phyloP scores from a whole-genome alignment of 2,888 invertebrate genomes.

The Thereva nobilitata region DNA sequence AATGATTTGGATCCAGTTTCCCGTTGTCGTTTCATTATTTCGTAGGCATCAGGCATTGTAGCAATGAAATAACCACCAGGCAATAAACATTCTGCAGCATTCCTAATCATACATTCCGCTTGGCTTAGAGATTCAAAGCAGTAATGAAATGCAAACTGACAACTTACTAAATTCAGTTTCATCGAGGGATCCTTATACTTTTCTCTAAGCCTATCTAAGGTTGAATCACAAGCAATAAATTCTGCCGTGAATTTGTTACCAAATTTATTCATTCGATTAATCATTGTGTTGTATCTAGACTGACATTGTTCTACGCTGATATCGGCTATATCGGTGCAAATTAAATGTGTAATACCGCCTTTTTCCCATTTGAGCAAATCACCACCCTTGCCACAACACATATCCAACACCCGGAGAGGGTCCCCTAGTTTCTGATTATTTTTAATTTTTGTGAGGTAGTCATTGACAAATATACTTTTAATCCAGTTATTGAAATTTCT shows the following conservation, averaged over 20 bases:
- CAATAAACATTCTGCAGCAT: slow-evolving; percentile 86
- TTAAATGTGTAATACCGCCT: slow-evolving; percentile 75
- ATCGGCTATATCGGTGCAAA: slow-evolving; percentile 92
- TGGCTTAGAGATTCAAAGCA: slow-evolving; percentile 87
- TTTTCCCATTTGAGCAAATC: slow-evolving; percentile 97
- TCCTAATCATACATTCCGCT: slow-evolving; percentile 89
- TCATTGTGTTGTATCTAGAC: slow-evolving; percentile 77
- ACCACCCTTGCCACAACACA: slow-evolving; percentile 99
- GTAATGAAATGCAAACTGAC: slow-evolving; percentile 99
- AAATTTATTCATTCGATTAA: slow-evolving; percentile 50
- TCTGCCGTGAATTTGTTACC: slow-evolving; percentile 76
- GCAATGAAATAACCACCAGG: slow-evolving; percentile 96
- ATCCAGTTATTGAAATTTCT: slow-evolving; percentile 99
- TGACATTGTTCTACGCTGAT: slow-evolving; percentile 91
- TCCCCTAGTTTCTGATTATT: slow-evolving; percentile 68
- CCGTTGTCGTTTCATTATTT: slow-evolving; percentile 78
- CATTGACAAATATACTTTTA: slow-evolving; percentile 92
- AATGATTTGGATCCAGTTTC: slow-evolving; percentile 64
- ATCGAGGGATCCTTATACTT: slow-evolving; percentile 78
- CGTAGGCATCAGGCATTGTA: slow-evolving; percentile 92
- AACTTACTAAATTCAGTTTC: slow-evolving; percentile 87
- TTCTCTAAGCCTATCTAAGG: slow-evolving; percentile 77
- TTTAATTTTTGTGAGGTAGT: slow-evolving; percentile 71
- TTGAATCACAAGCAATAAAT: slow-evolving; percentile 90
- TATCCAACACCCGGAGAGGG: slow-evolving; percentile 78